Conservation (phyloP, 2,888 invertebrate genomes). For the Crocallis elinguaria region DNA sequence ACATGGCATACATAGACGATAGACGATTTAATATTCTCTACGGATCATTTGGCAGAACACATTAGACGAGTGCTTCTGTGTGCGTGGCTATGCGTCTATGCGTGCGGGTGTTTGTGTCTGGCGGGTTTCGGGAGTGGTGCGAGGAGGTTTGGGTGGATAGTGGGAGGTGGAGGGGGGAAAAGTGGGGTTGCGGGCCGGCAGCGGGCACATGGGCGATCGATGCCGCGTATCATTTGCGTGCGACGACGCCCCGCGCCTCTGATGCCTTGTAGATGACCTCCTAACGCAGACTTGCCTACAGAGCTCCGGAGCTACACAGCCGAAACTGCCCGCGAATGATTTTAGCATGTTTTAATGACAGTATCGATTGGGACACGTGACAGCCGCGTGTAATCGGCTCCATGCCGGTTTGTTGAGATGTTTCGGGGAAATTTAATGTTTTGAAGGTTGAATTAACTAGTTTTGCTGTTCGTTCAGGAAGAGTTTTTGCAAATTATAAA, state of each 20-base stretch:
- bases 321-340: slow-evolving; percentile 24
- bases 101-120: slow-evolving; percentile 65
- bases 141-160: slow-evolving; percentile 41
- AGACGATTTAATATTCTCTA: slow-evolving; percentile 65
- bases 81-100: slow-evolving; percentile 59
- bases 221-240: slow-evolving; percentile 82
- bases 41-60: slow-evolving; percentile 82
- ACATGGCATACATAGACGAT: slow-evolving; percentile 41
- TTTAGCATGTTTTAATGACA: not conserved
- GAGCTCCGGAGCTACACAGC: not conserved
- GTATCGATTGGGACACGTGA: slow-evolving; percentile 8
- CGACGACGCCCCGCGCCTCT: slow-evolving; percentile 56
- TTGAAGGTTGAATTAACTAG: not conserved
- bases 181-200: slow-evolving; percentile 57
- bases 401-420: not conserved
- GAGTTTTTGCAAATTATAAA: no score
- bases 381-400: not conserved
- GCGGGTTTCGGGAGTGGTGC: slow-evolving; percentile 42
- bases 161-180: slow-evolving; percentile 37
- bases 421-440: not conserved
- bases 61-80: slow-evolving; percentile 65
- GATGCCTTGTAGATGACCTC: slow-evolving; percentile 54
- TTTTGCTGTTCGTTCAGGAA: no score
- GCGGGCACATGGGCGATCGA: slow-evolving; percentile 73
- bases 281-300: slow-evolving; percentile 23